Base-by-base conservation (phyloP, 2,113 vertebrate genomes). In the Oryzias melastigma region DNA sequence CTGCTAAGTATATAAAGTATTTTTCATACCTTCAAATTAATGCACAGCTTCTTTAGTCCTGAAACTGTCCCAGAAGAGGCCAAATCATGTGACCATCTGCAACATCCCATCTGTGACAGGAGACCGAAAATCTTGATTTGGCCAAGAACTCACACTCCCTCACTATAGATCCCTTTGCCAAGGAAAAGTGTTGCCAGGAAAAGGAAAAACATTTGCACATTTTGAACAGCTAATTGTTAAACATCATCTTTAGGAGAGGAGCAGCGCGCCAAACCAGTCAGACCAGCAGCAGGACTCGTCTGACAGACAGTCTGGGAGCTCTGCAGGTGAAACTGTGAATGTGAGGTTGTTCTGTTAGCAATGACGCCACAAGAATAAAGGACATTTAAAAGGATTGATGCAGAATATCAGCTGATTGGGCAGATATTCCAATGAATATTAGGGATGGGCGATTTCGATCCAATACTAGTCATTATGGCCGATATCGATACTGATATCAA, bases 61-160 rank as follows among this genome's bases (percentile, higher is more conserved):
- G 70, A 84, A 85, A 84, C 64, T 57, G 77, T 87, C 81, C 81
- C 83, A 75, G 16, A 48, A 81, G 80, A 79, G 78, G 74, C 81
- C 74, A 66, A 74, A 87, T 87, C 83, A 84, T 48, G 75, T 63
- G 68, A 76, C 87, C 85, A 88, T 89, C 86, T 89, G 84, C 81
- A 87, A 81, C 83, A 80, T 71, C 82, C 88, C 86, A 88, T 89
- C 86, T 89, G 87, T 82, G 82, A 78, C 77, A 79, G 84, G 85
- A 84, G 72, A 82, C 81, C 85, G 80, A 83, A 77, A 87, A 84
- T 78, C 79, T 80, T 78, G 81, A 84, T 88, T 84, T 86, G 82
- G 87, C 82, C 82, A 63, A 82, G 78, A 81, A 84, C 59, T 41
- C 45, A 14, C 72, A 75, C 63, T 71, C 75, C 66, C 83, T 78